Conservation (phyloP, 2,888 invertebrate species). For the Erebia aethiops region DNA sequence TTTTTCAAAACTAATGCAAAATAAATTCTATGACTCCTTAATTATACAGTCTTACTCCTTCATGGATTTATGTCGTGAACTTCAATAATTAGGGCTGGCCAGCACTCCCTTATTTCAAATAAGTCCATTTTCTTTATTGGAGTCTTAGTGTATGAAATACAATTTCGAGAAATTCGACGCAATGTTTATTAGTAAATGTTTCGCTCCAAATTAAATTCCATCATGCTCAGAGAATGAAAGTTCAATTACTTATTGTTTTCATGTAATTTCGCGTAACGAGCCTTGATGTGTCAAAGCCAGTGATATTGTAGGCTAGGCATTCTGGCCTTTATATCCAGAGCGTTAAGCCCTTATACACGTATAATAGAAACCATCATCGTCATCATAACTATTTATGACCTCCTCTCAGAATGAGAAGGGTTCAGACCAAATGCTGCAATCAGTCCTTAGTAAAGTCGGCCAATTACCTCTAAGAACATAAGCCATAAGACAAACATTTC, state of each 20-base stretch:
- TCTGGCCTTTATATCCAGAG: no score
- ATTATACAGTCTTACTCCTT: background rate
- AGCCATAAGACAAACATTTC: no score
- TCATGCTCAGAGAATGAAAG: background rate
- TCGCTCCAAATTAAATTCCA: background rate
- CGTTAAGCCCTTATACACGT: no score
- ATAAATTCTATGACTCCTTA: background rate
- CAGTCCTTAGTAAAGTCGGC: no score
- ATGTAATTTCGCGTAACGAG: background rate
- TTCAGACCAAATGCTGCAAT: no score
- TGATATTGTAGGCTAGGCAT: no score
- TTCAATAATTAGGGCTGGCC: background rate
- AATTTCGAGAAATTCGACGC: background rate
- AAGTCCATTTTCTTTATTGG: background rate
- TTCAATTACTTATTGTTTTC: background rate
- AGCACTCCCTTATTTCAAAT: background rate
- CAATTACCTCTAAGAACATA: no score
- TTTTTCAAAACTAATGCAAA: background rate
- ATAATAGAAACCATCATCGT: no score
- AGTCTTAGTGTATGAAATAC: background rate
- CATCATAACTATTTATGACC: no score
- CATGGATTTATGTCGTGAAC: background rate
- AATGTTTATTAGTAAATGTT: background rate
- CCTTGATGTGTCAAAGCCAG: slow-evolving; percentile 9
- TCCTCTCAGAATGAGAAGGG: no score